phyloP scores from a whole-genome alignment of 2,888 invertebrate species.

The Cheiracanthium punctorium region DNA sequence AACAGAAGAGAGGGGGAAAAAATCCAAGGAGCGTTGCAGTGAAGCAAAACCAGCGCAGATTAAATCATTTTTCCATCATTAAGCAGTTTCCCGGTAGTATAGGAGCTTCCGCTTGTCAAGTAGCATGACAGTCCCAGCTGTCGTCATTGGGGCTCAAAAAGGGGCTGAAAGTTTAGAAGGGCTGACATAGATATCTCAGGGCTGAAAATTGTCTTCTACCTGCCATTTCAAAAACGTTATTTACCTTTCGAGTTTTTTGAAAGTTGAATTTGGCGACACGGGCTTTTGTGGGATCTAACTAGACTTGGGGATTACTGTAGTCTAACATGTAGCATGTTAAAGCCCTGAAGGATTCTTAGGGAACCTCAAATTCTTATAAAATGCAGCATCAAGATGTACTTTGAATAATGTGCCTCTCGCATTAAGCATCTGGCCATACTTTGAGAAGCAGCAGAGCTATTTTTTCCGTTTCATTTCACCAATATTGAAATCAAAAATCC shows the following conservation, averaged over 20 bases:
- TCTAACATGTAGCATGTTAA: background rate
- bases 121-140: slow-evolving; percentile 67
- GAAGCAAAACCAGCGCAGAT: slow-evolving; percentile 67
- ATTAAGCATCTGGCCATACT: too few relatives aligned
- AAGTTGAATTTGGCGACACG: slow-evolving; percentile 24
- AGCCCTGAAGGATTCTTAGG: background rate
- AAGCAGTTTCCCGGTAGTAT: slow-evolving; percentile 49
- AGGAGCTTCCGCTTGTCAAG: slow-evolving; percentile 67
- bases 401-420: too few relatives aligned
- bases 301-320: slow-evolving; percentile 41
- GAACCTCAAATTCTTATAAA: background rate
- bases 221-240: slow-evolving; percentile 65
- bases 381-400: background rate
- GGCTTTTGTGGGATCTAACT: slow-evolving; percentile 46
- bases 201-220: slow-evolving; percentile 69
- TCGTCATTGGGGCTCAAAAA: slow-evolving; percentile 63
- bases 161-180: slow-evolving; percentile 36
- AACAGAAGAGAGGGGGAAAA: slow-evolving; percentile 25
- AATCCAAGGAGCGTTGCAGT: slow-evolving; percentile 33
- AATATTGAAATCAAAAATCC: too few relatives aligned
- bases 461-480: too few relatives aligned
- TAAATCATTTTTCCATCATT: slow-evolving; percentile 71
- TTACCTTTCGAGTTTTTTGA: slow-evolving; percentile 58
- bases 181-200: slow-evolving; percentile 58
- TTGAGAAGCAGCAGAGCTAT: too few relatives aligned